phyloP scores from a whole-genome alignment of 2,888 invertebrate genomes.

The Zygogramma bicolorata region DNA sequence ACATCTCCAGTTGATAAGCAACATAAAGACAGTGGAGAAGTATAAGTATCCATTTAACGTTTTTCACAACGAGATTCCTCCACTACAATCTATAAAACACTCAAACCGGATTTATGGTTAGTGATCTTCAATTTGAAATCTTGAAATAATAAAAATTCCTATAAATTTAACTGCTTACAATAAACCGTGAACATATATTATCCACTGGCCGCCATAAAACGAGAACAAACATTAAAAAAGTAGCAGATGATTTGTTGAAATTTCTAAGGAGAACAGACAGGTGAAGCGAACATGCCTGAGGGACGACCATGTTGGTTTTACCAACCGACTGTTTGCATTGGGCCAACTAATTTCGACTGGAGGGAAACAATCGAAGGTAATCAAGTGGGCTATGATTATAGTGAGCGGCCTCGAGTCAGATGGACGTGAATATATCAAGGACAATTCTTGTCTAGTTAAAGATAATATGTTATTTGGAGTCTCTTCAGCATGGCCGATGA shows the following conservation, averaged over 20 bases:
- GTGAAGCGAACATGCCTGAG: conserved; percentile 55
- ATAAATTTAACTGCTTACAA: conserved; percentile 31
- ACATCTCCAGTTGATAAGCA: neutral
- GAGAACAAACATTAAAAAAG: conserved; percentile 44
- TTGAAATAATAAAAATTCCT: conserved; percentile 27
- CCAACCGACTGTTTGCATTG: conserved; percentile 62
- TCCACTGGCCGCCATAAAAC: conserved; percentile 22
- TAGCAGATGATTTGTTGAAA: conserved; percentile 61
- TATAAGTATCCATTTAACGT: neutral
- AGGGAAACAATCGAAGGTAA: conserved; percentile 52
- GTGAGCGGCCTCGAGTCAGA: conserved; percentile 28
- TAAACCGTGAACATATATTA: conserved; percentile 30
- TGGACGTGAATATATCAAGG: conserved; percentile 30
- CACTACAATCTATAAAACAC: neutral
- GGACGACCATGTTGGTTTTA: conserved; percentile 59
- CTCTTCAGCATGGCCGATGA: neutral
- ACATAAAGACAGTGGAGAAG: neutral
- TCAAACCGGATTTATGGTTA: neutral
- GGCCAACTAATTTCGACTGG: conserved; percentile 57
- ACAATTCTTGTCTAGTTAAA: conserved; percentile 33
- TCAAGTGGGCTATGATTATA: conserved; percentile 59
- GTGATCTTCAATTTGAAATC: conserved; percentile 19
- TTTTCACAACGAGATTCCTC: neutral
- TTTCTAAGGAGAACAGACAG: conserved; percentile 57
- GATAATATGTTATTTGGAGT: conserved; percentile 17